phyloP scores from a whole-genome alignment of 2,888 invertebrate genomes.

The Sinopyrophorus schimmeli region DNA sequence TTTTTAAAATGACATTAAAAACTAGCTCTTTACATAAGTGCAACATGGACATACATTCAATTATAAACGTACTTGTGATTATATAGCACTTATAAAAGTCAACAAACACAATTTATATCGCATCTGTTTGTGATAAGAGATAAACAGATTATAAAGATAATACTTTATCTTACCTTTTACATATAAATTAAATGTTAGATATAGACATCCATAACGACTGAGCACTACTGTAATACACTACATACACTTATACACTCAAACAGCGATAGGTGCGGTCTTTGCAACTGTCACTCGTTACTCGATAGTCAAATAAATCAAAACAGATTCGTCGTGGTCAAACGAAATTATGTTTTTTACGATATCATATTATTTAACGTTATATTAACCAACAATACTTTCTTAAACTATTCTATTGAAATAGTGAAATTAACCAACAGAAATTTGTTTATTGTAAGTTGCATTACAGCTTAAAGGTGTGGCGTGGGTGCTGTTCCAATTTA shows the following conservation, averaged over 20 bases:
- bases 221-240: constrained; percentile 47
- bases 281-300: constrained; percentile 36
- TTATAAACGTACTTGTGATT: not conserved
- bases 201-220: constrained; percentile 48
- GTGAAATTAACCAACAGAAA: constrained; percentile 7
- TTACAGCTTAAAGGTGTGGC: constrained; percentile 26
- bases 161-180: constrained; percentile 45
- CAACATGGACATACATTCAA: not conserved
- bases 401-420: too few species aligned
- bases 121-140: not conserved
- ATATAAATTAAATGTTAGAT: constrained; percentile 43
- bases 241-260: too few species aligned
- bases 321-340: constrained; percentile 9
- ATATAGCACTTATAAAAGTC: not conserved
- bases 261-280: constrained; percentile 52
- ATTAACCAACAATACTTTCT: too few species aligned
- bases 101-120: not conserved
- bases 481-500: constrained; percentile 9
- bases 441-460: constrained; percentile 23
- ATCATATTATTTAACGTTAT: constrained; percentile 8
- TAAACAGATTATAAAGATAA: constrained; percentile 2
- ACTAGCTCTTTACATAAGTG: not conserved
- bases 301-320: constrained; percentile 15
- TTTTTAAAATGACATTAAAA: not conserved
- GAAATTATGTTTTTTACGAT: constrained; percentile 10